Evolutionary conservation across 2,888 invertebrate species (phyloP).

Genomic region (Acanthosepion esculentum): DNA sequence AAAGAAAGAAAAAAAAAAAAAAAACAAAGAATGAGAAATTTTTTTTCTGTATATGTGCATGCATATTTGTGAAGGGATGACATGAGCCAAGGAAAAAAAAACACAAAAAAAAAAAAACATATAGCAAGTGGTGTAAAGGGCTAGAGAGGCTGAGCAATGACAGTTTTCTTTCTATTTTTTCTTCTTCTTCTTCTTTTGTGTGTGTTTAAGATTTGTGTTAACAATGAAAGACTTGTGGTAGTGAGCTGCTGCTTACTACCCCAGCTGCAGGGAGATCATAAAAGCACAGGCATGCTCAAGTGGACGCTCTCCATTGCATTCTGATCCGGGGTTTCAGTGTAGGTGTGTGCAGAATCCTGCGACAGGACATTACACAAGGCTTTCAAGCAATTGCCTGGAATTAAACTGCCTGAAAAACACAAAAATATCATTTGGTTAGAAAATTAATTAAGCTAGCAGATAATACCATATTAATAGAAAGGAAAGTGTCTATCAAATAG

Average conservation of each 20-base stretch:
- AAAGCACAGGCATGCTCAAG: conserved; percentile 46
- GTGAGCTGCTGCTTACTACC: conserved; percentile 43
- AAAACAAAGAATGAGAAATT: not conserved
- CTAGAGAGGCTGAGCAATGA: not conserved
- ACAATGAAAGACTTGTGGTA: conserved; percentile 46
- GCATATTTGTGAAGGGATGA: not conserved
- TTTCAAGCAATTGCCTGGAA: conserved; percentile 69
- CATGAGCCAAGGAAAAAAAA: not conserved
- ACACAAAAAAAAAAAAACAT: not conserved
- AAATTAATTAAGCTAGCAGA: too few species aligned
- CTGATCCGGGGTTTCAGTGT: conserved; percentile 62
- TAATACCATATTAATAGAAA: too few species aligned
- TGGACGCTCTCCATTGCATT: conserved; percentile 56
- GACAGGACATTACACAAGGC: conserved; percentile 68
- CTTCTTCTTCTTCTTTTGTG: not conserved
- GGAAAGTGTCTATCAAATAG: too few species aligned
- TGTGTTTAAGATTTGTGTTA: not conserved
- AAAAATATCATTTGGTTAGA: not conserved
- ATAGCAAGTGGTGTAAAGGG: not conserved
- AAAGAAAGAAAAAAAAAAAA: too few species aligned
- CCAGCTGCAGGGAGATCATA: conserved; percentile 47
- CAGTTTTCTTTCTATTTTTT: not conserved
- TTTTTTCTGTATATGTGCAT: not conserved
- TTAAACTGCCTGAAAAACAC: conserved; percentile 72
- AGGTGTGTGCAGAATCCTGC: conserved; percentile 64